A percentile compares a stretch with the other conserved stretches of the same genome.
Conservation (phyloP, 2,113 vertebrate species). For the Plectropomus leopardus region DNA sequence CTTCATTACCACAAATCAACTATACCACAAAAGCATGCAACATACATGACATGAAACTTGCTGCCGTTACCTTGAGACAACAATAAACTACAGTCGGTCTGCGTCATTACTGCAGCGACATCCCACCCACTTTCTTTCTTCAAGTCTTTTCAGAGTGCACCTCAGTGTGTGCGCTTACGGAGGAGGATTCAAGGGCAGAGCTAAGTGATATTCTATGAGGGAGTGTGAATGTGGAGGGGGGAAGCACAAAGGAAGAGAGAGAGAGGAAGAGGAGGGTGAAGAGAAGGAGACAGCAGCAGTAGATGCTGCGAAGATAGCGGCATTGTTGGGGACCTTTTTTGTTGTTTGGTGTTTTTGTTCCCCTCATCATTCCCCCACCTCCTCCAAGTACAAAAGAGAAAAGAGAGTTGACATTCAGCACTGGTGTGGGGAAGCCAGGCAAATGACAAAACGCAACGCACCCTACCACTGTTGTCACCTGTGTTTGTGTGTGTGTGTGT, state of each 20-base stretch:
- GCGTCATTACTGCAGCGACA: constrained; percentile 49
- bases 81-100: constrained; percentile 45
- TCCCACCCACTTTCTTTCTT: constrained; percentile 65
- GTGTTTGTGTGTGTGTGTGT: constrained; percentile 23
- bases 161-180: constrained; percentile 61
- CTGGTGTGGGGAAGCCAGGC: constrained; percentile 73
- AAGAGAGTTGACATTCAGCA: constrained; percentile 81
- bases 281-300: constrained; percentile 63
- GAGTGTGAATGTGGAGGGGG: constrained; percentile 60
- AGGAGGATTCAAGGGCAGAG: constrained; percentile 83
- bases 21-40: constrained; percentile 19
- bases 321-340: constrained; percentile 81
- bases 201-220: constrained; percentile 80
- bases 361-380: constrained; percentile 64
- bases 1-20: constrained; percentile 42
- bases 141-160: constrained; percentile 65
- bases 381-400: constrained; percentile 82
- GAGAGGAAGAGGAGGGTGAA: constrained; percentile 61
- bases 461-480: constrained; percentile 70
- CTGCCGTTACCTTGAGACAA: constrained; percentile 54
- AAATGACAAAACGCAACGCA: constrained; percentile 70
- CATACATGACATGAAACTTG: constrained; percentile 39
- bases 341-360: constrained; percentile 79
- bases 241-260: constrained; percentile 64
- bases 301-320: constrained; percentile 75